Evolutionary conservation across 2,888 invertebrate genomes (phyloP).

Genomic region (Mechanitis mazaeus): DNA sequence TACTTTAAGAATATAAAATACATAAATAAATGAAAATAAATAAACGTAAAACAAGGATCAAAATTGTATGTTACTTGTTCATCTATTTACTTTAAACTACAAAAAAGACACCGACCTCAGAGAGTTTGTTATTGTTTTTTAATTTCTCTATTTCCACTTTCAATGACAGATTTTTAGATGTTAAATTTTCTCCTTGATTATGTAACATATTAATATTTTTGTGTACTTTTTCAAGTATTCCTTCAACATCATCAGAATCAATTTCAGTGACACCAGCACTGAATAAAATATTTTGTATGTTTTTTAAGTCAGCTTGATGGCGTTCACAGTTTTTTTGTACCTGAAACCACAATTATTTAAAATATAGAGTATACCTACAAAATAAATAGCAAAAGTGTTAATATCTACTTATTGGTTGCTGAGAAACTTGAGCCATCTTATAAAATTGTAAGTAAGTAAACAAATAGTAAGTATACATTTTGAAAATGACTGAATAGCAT

Average conservation of each 20-base stretch:
- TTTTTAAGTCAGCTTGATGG: constrained; percentile 69
- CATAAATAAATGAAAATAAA: too few relatives aligned
- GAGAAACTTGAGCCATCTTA: too few relatives aligned
- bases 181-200: constrained; percentile 60
- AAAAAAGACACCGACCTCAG: constrained; percentile 43
- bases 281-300: constrained; percentile 54
- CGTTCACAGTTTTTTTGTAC: constrained; percentile 57
- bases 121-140: constrained; percentile 39
- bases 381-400: neutral
- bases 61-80: too few relatives aligned
- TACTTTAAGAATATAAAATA: too few relatives aligned
- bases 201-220: constrained; percentile 51
- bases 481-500: too few relatives aligned
- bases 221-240: constrained; percentile 56
- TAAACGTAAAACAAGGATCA: neutral
- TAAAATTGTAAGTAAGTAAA: too few relatives aligned
- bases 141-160: constrained; percentile 62
- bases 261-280: constrained; percentile 55
- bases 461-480: neutral
- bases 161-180: constrained; percentile 54
- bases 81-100: too few relatives aligned
- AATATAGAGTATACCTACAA: neutral
- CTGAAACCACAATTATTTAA: constrained; percentile 38
- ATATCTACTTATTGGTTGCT: too few relatives aligned
- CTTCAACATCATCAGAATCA: constrained; percentile 44